Evolutionary conservation across 2,888 invertebrate species (phyloP).

Genomic region (Tetragonula carbonaria): DNA sequence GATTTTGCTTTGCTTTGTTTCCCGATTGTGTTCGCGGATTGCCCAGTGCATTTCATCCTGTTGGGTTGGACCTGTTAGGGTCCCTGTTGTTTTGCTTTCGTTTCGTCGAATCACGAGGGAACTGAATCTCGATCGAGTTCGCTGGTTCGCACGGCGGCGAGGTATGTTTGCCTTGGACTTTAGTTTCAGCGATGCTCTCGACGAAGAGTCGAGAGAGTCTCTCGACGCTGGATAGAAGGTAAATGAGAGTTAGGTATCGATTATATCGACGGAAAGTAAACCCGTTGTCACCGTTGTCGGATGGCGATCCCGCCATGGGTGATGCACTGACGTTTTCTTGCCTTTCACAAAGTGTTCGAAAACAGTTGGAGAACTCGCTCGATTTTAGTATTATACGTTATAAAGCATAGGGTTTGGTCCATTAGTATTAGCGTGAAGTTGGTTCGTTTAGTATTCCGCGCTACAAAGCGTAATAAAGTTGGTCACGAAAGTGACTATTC

Average conservation of each 20-base stretch:
- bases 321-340: too few relatives aligned
- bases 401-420: not conserved
- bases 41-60: too few relatives aligned
- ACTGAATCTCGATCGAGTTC: not conserved
- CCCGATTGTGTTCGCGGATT: not conserved
- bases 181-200: not conserved
- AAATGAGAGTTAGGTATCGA: slow-evolving; percentile 10
- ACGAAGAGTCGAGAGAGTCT: not conserved
- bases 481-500: not conserved
- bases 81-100: not conserved
- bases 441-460: not conserved
- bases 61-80: not conserved
- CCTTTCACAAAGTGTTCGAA: too few relatives aligned
- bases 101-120: not conserved
- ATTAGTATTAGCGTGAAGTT: too few relatives aligned
- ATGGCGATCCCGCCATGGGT: too few relatives aligned
- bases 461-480: not conserved
- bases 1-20: not conserved
- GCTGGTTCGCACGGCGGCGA: not conserved
- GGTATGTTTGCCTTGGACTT: not conserved
- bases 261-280: slow-evolving; percentile 16
- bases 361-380: too few relatives aligned
- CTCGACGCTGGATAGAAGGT: not conserved
- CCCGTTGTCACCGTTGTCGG: not conserved
- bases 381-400: not conserved